Evolutionary conservation across 2,888 invertebrate species (phyloP).

Genomic region (Nemurella pictetii): DNA sequence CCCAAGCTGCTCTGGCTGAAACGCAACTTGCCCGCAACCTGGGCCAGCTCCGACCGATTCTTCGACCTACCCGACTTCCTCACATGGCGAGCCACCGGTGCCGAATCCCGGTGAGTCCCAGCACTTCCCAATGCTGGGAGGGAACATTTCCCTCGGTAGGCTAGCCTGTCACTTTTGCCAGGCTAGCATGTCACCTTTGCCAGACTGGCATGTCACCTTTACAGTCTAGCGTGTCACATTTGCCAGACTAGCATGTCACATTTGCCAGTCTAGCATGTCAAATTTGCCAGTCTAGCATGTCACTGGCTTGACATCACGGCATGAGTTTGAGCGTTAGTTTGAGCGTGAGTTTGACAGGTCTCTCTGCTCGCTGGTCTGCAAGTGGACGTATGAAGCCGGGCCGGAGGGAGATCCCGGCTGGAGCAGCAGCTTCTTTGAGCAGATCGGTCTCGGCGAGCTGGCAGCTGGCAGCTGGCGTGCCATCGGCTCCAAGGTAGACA

Average conservation of each 20-base stretch:
- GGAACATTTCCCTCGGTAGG: too few relatives aligned
- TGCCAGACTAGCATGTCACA: too few relatives aligned
- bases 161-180: not conserved
- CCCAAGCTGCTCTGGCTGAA: constrained; percentile 95
- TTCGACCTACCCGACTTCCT: constrained; percentile 94
- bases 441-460: constrained; percentile 77
- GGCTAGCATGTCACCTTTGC: not conserved
- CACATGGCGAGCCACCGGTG: constrained; percentile 88
- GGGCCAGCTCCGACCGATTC: constrained; percentile 72
- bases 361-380: constrained; percentile 88
- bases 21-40: constrained; percentile 66
- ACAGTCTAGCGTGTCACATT: not conserved
- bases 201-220: not conserved
- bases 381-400: constrained; percentile 86
- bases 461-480: constrained; percentile 65
- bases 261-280: not conserved
- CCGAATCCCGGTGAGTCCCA: constrained; percentile 61
- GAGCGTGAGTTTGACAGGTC: constrained; percentile 74
- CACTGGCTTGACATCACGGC: not conserved
- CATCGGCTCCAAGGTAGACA: constrained; percentile 63
- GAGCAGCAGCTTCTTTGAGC: constrained; percentile 70
- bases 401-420: constrained; percentile 64
- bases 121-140: not conserved
- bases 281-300: not conserved
- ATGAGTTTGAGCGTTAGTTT: not conserved